These are phyloP conservation scores for Anoplopoma fimbria DNA, from an alignment of 2,113 vertebrate genomes.

Conservation along the genomic window DNA sequence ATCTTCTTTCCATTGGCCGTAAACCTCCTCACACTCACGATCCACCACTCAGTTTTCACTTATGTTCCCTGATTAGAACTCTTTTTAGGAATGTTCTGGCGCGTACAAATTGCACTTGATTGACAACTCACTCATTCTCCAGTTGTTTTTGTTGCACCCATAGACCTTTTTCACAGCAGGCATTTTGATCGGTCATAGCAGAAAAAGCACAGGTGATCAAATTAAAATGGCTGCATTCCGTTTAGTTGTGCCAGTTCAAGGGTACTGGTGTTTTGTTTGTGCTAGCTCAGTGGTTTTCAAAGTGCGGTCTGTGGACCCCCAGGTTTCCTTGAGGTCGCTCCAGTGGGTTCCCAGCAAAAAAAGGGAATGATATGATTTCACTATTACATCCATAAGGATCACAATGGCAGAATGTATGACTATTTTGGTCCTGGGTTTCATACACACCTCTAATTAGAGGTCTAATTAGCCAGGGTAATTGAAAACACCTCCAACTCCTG, in stretches of 20 bases:
- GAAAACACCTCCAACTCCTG: constrained; percentile 23
- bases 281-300: background rate
- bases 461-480: constrained; percentile 1
- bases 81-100: background rate
- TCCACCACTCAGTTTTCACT: constrained; percentile 17
- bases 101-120: background rate
- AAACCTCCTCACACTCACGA: no score
- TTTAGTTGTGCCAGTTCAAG: background rate
- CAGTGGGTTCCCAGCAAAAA: background rate
- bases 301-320: background rate
- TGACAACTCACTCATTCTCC: constrained; percentile 1
- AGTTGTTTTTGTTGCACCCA: background rate
- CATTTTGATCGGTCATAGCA: background rate
- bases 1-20: no score
- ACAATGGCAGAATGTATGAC: background rate
- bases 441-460: background rate
- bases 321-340: background rate
- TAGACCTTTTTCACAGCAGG: background rate
- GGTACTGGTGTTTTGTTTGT: background rate
- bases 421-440: background rate
- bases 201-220: background rate
- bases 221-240: background rate
- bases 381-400: background rate
- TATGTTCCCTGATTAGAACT: constrained; percentile 22
- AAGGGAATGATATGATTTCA: background rate